Conservation (phyloP, 1,140 invertebrate species). For the Pachyrhynchus sulphureomaculatus region DNA sequence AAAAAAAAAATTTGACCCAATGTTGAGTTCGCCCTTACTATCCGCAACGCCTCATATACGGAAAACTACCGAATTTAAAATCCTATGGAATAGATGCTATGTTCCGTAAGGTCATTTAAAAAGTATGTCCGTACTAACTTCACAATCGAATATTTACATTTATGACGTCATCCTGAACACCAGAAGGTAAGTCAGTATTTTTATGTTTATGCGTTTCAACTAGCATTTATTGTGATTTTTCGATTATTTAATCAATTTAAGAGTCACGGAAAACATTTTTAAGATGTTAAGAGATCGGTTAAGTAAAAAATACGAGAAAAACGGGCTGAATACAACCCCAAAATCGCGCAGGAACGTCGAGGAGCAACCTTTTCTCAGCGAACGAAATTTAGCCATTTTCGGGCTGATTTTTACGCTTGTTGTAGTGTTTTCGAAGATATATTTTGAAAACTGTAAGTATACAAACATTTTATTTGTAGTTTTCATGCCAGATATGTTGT, state of each 20-base stretch:
- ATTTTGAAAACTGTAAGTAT: constrained; percentile 39
- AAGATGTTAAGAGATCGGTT: constrained; percentile 30
- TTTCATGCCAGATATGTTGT: constrained; percentile 1
- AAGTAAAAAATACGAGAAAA: constrained; percentile 19
- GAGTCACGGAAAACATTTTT: background rate
- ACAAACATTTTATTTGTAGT: background rate
- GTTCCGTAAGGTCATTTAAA: background rate
- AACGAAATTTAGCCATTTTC: constrained; percentile 38
- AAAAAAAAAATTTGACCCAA: no score
- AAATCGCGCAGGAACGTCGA: constrained; percentile 20
- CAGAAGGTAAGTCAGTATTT: constrained; percentile 28
- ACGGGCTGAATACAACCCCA: constrained; percentile 13
- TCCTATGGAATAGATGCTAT: background rate
- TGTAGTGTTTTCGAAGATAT: constrained; percentile 38
- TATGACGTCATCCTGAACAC: constrained; percentile 21
- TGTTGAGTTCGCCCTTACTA: no score
- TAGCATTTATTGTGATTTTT: background rate
- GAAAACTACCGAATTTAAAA: no score
- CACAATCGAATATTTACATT: constrained; percentile 12
- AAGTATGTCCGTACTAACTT: background rate
- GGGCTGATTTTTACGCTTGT: constrained; percentile 41
- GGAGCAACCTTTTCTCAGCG: constrained; percentile 30
- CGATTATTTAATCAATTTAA: background rate
- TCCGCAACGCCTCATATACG: no score
- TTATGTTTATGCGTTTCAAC: constrained; percentile 9